Percentiles rank a stretch among this genome's conserved stretches.
phyloP scores from a whole-genome alignment of 2,888 invertebrate species.

The Ormyrus thymus region DNA sequence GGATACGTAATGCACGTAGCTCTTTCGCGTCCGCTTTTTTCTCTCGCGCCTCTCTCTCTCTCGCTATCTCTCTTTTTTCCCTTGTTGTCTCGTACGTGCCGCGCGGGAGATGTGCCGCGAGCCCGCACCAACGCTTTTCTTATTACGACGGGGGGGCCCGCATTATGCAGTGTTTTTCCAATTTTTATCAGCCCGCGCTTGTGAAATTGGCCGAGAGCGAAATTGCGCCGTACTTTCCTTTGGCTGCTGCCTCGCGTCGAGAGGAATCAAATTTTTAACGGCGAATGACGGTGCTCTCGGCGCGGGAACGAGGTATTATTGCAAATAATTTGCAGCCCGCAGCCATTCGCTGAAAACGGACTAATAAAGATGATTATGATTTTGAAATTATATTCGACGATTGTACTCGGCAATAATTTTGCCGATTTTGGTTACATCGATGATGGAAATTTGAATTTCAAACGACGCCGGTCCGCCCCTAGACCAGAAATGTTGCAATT shows the following conservation, averaged over 20 bases:
- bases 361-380: conserved; percentile 26
- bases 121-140: conserved; percentile 42
- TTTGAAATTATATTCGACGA: conserved; percentile 21
- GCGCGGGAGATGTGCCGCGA: neutral
- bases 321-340: neutral
- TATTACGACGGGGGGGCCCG: conserved; percentile 22
- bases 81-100: neutral
- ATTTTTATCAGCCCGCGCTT: conserved; percentile 40
- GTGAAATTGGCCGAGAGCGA: conserved; percentile 39
- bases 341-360: neutral
- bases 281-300: neutral
- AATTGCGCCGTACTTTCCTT: conserved; percentile 5
- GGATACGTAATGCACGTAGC: conserved; percentile 62
- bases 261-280: conserved; percentile 36
- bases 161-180: conserved; percentile 21
- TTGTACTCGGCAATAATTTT: too few relatives aligned
- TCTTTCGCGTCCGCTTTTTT: too few relatives aligned
- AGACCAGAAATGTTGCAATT: too few relatives aligned
- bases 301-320: neutral
- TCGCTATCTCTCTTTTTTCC: conserved; percentile 3
- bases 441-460: too few relatives aligned
- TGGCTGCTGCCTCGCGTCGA: neutral
- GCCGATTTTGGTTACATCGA: too few relatives aligned
- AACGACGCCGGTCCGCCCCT: too few relatives aligned
- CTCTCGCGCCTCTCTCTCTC: conserved; percentile 3